These are phyloP conservation scores for Bubalus kerabau DNA, from an alignment of 2,113 vertebrate species.

Conservation along the genomic window DNA sequence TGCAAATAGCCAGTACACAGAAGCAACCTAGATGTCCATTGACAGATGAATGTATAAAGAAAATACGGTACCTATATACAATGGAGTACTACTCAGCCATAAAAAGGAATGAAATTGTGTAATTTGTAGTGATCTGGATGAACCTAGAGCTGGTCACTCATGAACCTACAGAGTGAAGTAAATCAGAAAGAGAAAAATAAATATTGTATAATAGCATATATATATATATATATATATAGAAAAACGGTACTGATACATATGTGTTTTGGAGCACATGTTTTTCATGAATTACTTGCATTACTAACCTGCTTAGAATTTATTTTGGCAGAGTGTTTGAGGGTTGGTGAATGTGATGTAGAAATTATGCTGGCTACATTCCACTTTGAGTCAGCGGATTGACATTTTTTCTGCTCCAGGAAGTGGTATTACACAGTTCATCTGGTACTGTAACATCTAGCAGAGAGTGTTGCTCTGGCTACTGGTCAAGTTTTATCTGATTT, in stretches of 20 bases:
- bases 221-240: not conserved
- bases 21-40: not conserved
- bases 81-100: not conserved
- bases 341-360: not conserved
- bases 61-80: not conserved
- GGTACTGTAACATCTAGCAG: not conserved
- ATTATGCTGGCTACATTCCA: not conserved
- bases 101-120: not conserved
- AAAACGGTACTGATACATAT: not conserved
- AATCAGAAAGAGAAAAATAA: not conserved
- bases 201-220: not conserved
- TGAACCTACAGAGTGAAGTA: not conserved
- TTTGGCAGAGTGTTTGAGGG: not conserved
- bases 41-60: not conserved
- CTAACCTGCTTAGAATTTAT: constrained; percentile 39
- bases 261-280: not conserved
- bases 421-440: not conserved
- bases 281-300: constrained; percentile 53
- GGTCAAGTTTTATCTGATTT: not conserved
- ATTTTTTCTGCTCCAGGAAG: constrained; percentile 33
- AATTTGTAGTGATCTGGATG: not conserved
- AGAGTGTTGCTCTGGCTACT: constrained; percentile 3
- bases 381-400: not conserved
- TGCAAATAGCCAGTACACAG: not conserved
- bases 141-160: not conserved